Base-by-base conservation (phyloP, 2,113 vertebrate species). In the Chloroceryle aenea region DNA sequence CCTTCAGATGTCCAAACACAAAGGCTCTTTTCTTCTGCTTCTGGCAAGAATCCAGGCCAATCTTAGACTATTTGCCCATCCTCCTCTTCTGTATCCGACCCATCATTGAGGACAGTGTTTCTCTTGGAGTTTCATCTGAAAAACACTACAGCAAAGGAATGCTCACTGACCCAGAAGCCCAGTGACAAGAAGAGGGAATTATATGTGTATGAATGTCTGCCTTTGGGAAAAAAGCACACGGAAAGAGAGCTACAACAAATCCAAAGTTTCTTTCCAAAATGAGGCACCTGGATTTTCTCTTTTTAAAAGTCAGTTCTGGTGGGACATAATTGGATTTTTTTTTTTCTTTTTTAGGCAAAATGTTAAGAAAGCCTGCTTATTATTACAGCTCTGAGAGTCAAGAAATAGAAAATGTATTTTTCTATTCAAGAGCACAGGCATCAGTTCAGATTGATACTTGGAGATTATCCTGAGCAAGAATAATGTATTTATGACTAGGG, bases 1-100 rank as follows among this genome's bases (percentile, higher is more conserved):
- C 98, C 97, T 97, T 98, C 97, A 98, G 98, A 98, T 98, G 98
- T 98, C 97, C 97, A 97, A 94, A 96, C 96, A 98, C 98, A 98
- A 98, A 98, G 98, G 96, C 94, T 68, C 96, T 94, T 98, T 98
- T 98, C 97, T 98, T 98, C 97, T 96, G 63, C 82, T 93, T 83
- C 96, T 98, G 98, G 98, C 98, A 96, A 95, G 92, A 97, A 98
- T 98, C 98, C 98, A 98, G 98, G 98, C 96, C 98, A 98, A 97
- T 98, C 96, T 97, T 97, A 97, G 97, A 98, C 97, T 97, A 97
- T 97, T 96, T 96, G 91, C 93, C 96, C 97, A 95, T 97, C 90
- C 95, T 96, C 94, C 95, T 92, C 92, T 97, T 80, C 92, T 95
- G 89, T 92, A 97, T 94, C 96, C 71, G 83, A 98, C 97, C 97